Conservation (phyloP, 2,113 vertebrate species). For the Trichechus manatus region DNA sequence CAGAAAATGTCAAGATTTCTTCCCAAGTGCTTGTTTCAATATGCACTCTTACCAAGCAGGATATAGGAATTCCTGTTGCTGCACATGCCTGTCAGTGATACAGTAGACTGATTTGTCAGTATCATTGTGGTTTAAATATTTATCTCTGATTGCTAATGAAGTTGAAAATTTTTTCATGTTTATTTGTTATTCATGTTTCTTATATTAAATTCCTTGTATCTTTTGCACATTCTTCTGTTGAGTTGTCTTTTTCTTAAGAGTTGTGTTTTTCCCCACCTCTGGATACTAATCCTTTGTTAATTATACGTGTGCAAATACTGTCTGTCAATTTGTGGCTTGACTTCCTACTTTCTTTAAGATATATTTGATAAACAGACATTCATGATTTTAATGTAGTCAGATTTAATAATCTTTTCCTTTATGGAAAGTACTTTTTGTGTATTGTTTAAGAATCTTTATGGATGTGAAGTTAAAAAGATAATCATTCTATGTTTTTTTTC, state of each 20-base stretch:
- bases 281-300: neutral
- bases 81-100: too few relatives aligned
- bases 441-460: neutral
- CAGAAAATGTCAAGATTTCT: neutral
- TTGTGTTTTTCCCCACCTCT: neutral
- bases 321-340: neutral
- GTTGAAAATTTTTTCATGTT: neutral
- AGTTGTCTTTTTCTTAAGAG: neutral
- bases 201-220: neutral
- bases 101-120: neutral
- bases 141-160: neutral
- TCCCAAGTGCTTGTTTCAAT: neutral
- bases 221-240: neutral
- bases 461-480: neutral
- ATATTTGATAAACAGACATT: neutral
- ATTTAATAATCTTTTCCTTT: neutral
- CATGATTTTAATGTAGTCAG: neutral
- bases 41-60: neutral
- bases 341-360: neutral
- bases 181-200: neutral
- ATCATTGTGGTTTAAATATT: neutral
- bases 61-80: too few relatives aligned
- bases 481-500: neutral
- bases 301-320: neutral
- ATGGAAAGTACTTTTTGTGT: neutral